Evolutionary conservation across 1,140 invertebrate genomes (phyloP).

Genomic region (Dryas iulia): DNA sequence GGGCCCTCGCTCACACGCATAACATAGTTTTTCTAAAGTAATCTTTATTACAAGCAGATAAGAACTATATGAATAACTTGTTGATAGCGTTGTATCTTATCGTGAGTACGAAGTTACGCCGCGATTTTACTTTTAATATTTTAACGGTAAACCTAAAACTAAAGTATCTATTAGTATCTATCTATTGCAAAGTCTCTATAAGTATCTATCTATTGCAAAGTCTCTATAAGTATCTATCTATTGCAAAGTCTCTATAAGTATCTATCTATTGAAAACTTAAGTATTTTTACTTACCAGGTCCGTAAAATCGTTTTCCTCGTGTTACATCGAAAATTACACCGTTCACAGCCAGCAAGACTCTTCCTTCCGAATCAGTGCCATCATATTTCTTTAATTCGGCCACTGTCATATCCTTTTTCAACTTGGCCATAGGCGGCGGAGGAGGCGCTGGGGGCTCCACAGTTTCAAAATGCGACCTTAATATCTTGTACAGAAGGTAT

Average conservation of each 20-base stretch:
- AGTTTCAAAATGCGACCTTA: conserved; percentile 66
- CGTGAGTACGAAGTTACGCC: neutral
- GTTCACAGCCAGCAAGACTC: conserved; percentile 69
- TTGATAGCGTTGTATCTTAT: neutral
- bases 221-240: neutral
- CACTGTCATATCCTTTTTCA: conserved; percentile 68
- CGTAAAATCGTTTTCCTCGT: conserved; percentile 70
- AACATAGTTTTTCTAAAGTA: neutral
- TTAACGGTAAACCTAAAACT: neutral
- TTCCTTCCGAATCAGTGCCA: conserved; percentile 65
- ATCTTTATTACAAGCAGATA: neutral
- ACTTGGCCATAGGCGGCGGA: conserved; percentile 60
- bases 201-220: neutral
- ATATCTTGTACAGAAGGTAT: conserved; percentile 71
- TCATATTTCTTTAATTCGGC: conserved; percentile 68
- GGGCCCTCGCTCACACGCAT: neutral
- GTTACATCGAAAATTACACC: conserved; percentile 72
- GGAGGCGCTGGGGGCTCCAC: conserved; percentile 44
- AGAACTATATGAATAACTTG: neutral
- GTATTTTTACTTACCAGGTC: conserved; percentile 58
- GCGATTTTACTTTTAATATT: neutral
- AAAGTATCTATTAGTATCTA: neutral
- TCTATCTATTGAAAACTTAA: neutral
- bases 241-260: neutral
- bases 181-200: neutral